Percentiles rank a stretch among this genome's conserved stretches.
Conservation (phyloP, 2,888 invertebrate species). For the Blastobasis adustella region DNA sequence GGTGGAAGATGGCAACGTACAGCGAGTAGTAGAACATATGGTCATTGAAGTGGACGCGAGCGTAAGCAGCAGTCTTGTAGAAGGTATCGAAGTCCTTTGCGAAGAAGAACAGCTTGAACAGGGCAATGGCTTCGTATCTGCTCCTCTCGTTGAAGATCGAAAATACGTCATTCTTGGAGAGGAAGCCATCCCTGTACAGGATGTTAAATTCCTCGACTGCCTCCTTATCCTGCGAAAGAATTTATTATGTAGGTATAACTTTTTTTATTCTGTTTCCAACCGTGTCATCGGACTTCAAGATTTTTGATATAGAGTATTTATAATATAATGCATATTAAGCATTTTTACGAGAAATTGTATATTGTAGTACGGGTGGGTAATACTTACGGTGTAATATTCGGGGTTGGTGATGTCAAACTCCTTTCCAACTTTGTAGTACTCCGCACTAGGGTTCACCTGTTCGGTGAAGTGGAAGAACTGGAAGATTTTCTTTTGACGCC, state of each 20-base stretch:
- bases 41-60: constrained; percentile 75
- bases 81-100: constrained; percentile 77
- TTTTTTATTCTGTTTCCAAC: neutral
- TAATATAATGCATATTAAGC: neutral
- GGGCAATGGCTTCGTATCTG: constrained; percentile 61
- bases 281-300: neutral
- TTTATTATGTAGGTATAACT: constrained; percentile 24
- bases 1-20: constrained; percentile 75
- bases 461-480: constrained; percentile 54
- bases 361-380: neutral
- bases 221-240: constrained; percentile 46
- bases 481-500: constrained; percentile 10
- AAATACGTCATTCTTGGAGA: constrained; percentile 65
- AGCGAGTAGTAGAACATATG: constrained; percentile 77
- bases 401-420: constrained; percentile 50
- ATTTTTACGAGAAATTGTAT: neutral
- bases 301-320: neutral
- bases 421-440: constrained; percentile 47
- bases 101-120: constrained; percentile 74
- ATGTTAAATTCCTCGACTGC: constrained; percentile 57
- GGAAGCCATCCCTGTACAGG: constrained; percentile 54
- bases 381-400: constrained; percentile 50
- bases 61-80: constrained; percentile 73
- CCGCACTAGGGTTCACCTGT: constrained; percentile 40
- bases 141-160: constrained; percentile 63